Base-by-base conservation (phyloP, 37 sponge, comb jelly and placozoan species). In the Ephydatia muelleri region DNA sequence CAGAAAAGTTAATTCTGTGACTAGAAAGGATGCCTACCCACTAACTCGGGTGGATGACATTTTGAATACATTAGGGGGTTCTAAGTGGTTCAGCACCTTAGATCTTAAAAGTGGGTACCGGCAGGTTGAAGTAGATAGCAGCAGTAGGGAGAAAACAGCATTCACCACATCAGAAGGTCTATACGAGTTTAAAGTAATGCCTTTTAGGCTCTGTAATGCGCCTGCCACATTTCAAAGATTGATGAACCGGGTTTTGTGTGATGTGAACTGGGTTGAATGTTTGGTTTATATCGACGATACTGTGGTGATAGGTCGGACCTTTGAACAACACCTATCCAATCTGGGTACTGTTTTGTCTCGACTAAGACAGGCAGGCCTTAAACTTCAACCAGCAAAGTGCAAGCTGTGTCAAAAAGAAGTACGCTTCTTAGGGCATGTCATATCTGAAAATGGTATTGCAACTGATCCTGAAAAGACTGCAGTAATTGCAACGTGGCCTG, bases 221-320 rank as follows among this genome's bases (percentile, higher is more conserved):
- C 77, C 77, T 27, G 75, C 75, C 23, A 85, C 86, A 4, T 85
- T 86, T 29, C 87, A 86, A 36, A 25, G 81, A 65, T 64, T 86
- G 65, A 86, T 80, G 81, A 67, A 86, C 30, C 37, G 31, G 25
- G 75, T 86, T 16, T 38, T 86, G 23, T 37, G 75, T 21, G 81
- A 81, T 25, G 28, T 86, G 30, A 75, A 80, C 35, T 80, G 81
- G 75, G 27, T 34, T 23, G 28, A 38, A 38, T 86, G 87, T 39
- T 67, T 86, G 32, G 87, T 86, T 1, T 86, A 86, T 67, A 43
- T 86, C 65, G 87, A 80, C 47, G 87, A 86, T 49, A 33, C 80
- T 32, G 47, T 86, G 64, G 48, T 85, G 27, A 14, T 68, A 33
- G 79, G 80, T 27, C 68, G 35, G 33, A 49, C 80, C 26, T 85